phyloP scores from a whole-genome alignment of 2,888 invertebrate genomes.

The Branchipolynoe longqiensis region DNA sequence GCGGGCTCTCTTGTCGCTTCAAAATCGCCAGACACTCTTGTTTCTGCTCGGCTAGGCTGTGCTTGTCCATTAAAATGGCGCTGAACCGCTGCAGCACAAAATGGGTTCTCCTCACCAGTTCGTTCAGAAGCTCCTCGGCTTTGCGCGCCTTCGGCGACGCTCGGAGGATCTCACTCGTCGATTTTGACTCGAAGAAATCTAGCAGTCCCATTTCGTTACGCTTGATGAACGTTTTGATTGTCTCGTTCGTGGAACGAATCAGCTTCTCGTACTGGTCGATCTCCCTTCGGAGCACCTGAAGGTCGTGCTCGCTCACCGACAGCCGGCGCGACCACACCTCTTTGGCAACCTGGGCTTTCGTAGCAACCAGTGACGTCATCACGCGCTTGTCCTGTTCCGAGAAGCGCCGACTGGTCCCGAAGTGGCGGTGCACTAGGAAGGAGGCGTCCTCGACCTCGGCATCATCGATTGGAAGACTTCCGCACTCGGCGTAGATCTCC shows the following conservation, averaged over 20 bases:
- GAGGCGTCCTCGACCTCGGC: slow-evolving; percentile 48
- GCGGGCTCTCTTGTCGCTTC: neutral
- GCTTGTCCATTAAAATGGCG: neutral
- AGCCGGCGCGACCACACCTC: slow-evolving; percentile 36
- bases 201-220: neutral
- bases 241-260: neutral
- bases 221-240: slow-evolving; percentile 22
- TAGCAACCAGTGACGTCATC: slow-evolving; percentile 56
- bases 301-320: neutral
- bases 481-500: slow-evolving; percentile 8
- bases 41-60: neutral
- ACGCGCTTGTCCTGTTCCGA: slow-evolving; percentile 53
- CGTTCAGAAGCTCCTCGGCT: neutral
- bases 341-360: slow-evolving; percentile 51
- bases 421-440: slow-evolving; percentile 57
- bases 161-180: slow-evolving; percentile 1
- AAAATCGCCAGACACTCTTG: slow-evolving; percentile 22
- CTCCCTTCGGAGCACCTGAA: slow-evolving; percentile 6
- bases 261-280: neutral
- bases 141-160: neutral
- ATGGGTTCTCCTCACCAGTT: slow-evolving; percentile 8
- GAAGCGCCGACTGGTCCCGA: slow-evolving; percentile 59
- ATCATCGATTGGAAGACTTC: slow-evolving; percentile 33
- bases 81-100: slow-evolving; percentile 11
- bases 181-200: neutral